These are phyloP conservation scores for Scrobipalpa atriplicella DNA, from an alignment of 2,888 invertebrate genomes.

Conservation along the genomic window DNA sequence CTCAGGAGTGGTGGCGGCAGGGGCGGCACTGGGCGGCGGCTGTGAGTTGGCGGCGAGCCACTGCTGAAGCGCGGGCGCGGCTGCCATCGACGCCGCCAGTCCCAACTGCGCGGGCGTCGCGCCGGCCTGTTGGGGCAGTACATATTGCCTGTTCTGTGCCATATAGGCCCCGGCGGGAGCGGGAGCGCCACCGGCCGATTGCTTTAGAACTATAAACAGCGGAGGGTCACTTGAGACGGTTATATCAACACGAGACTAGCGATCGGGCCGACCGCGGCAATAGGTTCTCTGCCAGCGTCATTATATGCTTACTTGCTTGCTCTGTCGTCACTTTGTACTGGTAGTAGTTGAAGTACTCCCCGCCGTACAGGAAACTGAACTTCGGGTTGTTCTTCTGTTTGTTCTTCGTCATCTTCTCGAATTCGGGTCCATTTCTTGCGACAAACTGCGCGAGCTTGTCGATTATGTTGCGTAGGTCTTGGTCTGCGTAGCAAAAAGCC, in stretches of 20 bases:
- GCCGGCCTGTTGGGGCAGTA: constrained; percentile 82
- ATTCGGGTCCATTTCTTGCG: constrained; percentile 99
- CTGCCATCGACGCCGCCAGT: constrained; percentile 79
- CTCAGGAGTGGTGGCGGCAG: constrained; percentile 46
- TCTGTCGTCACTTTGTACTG: constrained; percentile 97
- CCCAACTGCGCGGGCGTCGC: constrained; percentile 82
- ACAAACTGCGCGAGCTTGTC: constrained; percentile 99
- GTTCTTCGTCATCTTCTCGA: constrained; percentile 99
- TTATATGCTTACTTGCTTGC: constrained; percentile 91
- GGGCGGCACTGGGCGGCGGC: constrained; percentile 47
- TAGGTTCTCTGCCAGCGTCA: constrained; percentile 62
- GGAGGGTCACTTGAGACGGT: constrained; percentile 80
- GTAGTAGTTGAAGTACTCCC: constrained; percentile 97
- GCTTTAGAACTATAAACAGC: constrained; percentile 89
- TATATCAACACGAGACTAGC: constrained; percentile 70
- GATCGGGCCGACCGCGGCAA: constrained; percentile 64
- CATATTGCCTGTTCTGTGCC: constrained; percentile 83
- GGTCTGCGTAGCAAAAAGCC: constrained; percentile 84
- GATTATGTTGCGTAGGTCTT: constrained; percentile 97
- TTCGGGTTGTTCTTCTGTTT: constrained; percentile 99
- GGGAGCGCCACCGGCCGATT: constrained; percentile 82
- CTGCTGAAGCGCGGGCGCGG: constrained; percentile 75
- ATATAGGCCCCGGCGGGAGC: constrained; percentile 80
- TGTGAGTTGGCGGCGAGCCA: constrained; percentile 71
- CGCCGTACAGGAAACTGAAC: constrained; percentile 98